Evolutionary conservation across 2,888 invertebrate genomes (phyloP).

Genomic region (Seira musarum): DNA sequence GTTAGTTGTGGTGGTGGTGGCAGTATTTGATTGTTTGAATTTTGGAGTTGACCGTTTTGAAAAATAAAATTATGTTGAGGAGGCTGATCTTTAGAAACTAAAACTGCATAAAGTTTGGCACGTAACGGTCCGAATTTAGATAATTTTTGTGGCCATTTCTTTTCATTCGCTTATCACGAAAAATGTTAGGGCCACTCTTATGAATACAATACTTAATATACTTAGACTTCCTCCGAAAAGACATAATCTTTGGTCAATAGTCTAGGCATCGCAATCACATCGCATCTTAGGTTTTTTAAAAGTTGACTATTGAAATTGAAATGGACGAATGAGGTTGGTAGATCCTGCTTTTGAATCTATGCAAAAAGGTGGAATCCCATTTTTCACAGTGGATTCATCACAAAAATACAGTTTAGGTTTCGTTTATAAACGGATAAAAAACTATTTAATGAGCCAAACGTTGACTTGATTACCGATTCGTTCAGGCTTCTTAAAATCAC

Average conservation of each 20-base stretch:
- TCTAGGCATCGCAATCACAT: background rate
- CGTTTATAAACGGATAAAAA: background rate
- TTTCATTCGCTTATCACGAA: conserved; percentile 2
- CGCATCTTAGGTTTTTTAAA: background rate
- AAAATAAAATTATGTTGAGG: no score
- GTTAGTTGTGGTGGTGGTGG: no score
- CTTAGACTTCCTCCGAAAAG: background rate
- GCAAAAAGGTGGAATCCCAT: background rate
- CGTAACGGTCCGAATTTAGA: conserved; percentile 3
- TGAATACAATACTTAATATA: background rate
- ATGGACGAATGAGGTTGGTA: conserved; percentile 20
- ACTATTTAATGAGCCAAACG: conserved; percentile 49
- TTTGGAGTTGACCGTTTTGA: background rate
- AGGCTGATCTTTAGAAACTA: no score
- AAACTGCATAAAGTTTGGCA: background rate
- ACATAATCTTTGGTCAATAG: conserved; percentile 4
- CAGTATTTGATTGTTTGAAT: no score
- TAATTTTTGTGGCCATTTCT: conserved; percentile 6
- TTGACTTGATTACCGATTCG: conserved; percentile 58
- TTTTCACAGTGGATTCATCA: conserved; percentile 26
- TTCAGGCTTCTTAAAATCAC: conserved; percentile 52
- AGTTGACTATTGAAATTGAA: conserved; percentile 28
- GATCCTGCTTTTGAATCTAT: conserved; percentile 11
- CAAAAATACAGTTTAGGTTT: background rate
- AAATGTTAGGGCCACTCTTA: background rate